Base-by-base conservation (phyloP, 2,797 vertebrate species). In the Oreonectes daqikongensis region DNA sequence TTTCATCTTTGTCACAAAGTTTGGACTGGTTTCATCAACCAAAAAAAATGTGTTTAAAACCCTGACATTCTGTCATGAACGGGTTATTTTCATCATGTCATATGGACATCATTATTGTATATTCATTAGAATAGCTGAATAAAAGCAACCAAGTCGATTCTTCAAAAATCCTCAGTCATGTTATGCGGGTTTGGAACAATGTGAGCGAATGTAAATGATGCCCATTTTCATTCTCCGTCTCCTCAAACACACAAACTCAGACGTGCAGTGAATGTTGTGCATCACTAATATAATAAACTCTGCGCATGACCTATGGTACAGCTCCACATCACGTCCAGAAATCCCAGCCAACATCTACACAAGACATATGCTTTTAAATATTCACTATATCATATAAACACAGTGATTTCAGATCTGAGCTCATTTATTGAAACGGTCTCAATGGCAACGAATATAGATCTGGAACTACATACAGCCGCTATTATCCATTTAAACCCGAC, bases 401-500 rank as follows among this genome's bases (percentile, higher is more conserved):
- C 15, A 26, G 20, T 30, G 52, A 60, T 30, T 46, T 48, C 14
- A 17, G n/a, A 50, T 60, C 32, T 4, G 18, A 73, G 11, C 44
- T 52, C 44, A 73, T 73, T 73, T 30, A 57, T 17, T 28, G 2
- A 11, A 32, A 32, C 28, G 3, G 42, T 18, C 8, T 32, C 26
- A 48, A 30, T 20, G 53, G 22, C 53, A 17, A 44, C 5, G 5
- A 30, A 18, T 4, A 7, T 22, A 48, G 38, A 5, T n/a, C 3
- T 53, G 50, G 50, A 53, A 22, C 50, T 2, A 46, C 7, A 63
- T 22, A 48, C 70, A 38, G 42, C 5, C 30, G 6, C n/a, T 14
- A 26, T 64, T 12, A n/a, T 64, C 15, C 59, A 72, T 32, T 68
- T 32, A 22, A 78, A 63, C 6, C 46, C 55, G 53, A 53, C 71